These are phyloP conservation scores for Nycticorax nycticorax DNA, from an alignment of 2,113 vertebrate genomes.

Conservation along the genomic window DNA sequence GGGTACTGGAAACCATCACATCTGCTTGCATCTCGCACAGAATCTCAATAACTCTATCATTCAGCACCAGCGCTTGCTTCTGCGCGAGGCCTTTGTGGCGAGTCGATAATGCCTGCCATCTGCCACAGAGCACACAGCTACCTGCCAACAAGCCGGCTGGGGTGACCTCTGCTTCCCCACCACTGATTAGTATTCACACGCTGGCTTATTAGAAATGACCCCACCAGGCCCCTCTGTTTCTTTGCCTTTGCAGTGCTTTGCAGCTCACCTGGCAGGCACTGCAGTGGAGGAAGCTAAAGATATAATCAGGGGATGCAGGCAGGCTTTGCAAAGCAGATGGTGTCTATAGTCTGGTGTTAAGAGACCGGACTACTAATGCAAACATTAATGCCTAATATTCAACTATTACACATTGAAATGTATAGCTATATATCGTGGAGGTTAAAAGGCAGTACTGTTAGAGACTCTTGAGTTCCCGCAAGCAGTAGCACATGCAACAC, in stretches of 20 bases:
- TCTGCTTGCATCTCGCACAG: constrained; percentile 79
- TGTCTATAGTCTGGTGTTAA: constrained; percentile 71
- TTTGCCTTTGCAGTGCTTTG: constrained; percentile 74
- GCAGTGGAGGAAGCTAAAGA: constrained; percentile 77
- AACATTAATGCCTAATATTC: constrained; percentile 69
- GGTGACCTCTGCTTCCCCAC: constrained; percentile 81
- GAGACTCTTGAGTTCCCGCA: not conserved
- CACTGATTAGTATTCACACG: constrained; percentile 83
- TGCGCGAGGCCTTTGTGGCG: constrained; percentile 79
- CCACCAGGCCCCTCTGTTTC: constrained; percentile 75
- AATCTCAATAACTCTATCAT: constrained; percentile 86
- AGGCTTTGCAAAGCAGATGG: constrained; percentile 80
- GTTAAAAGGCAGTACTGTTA: not conserved
- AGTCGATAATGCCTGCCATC: constrained; percentile 86
- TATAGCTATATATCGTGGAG: not conserved
- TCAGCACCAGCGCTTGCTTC: constrained; percentile 70
- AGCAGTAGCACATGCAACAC: not conserved
- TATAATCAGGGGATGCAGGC: constrained; percentile 78
- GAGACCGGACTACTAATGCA: constrained; percentile 75
- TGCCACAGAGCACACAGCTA: constrained; percentile 84
- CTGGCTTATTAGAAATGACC: constrained; percentile 82
- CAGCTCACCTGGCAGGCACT: constrained; percentile 83
- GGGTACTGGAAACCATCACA: constrained; percentile 80
- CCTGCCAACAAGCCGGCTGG: constrained; percentile 80
- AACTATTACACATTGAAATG: constrained; percentile 31